Evolutionary conservation across 1,140 invertebrate species (phyloP).

Genomic region (Apocrypta bakeri): DNA sequence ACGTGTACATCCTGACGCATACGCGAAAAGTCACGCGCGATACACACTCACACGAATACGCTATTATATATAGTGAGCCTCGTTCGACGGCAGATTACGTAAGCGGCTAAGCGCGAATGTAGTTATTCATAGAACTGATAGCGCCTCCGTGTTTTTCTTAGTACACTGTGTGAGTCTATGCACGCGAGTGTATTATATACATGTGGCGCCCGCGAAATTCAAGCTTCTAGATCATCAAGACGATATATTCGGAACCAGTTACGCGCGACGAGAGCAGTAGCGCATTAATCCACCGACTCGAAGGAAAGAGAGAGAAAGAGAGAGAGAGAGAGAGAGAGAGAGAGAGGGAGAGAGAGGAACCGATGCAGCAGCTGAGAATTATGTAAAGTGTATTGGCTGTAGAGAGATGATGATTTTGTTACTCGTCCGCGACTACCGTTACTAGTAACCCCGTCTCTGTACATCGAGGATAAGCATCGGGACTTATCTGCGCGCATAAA

Average conservation of each 20-base stretch:
- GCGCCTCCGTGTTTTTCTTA: slow-evolving; percentile 1
- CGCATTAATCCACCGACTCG: no score
- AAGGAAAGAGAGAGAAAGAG: background rate
- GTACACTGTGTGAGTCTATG: background rate
- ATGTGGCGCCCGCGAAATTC: background rate
- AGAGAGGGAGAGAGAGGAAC: background rate
- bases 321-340: background rate
- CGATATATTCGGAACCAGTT: background rate
- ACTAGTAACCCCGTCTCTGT: background rate
- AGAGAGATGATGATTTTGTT: background rate
- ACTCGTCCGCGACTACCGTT: background rate
- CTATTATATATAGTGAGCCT: background rate
- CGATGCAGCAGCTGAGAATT: background rate
- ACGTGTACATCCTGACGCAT: slow-evolving; percentile 22
- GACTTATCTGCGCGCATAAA: slow-evolving; percentile 32
- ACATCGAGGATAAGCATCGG: slow-evolving; percentile 7
- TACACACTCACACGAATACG: background rate
- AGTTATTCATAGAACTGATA: slow-evolving; percentile 37
- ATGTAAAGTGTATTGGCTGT: background rate
- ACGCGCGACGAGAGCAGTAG: background rate
- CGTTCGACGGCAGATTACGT: slow-evolving; percentile 19
- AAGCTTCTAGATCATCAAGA: background rate
- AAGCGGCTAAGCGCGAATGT: slow-evolving; percentile 15
- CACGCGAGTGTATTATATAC: background rate
- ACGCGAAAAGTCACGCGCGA: slow-evolving; percentile 32